These are phyloP conservation scores for Phymanthus crucifer DNA, from an alignment of 92 coral and sea anemone genomes.

Conservation along the genomic window DNA sequence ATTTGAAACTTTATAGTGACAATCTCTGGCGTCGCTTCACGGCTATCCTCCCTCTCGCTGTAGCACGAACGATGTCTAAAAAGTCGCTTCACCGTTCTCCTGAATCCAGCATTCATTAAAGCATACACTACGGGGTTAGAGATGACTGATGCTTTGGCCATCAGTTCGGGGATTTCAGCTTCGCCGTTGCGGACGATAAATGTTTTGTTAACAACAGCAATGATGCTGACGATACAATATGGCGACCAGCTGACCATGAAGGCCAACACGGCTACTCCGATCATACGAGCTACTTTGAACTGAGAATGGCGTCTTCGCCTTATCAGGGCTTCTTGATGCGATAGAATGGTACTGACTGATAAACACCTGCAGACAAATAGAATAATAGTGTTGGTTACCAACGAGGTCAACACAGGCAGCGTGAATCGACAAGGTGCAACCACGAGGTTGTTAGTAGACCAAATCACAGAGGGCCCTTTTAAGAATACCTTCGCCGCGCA, in stretches of 20 bases:
- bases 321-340: conserved; percentile 10
- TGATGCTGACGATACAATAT: conserved; percentile 8
- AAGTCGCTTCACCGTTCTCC: neutral
- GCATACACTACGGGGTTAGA: conserved; percentile 14
- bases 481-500: no score
- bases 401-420: no score
- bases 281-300: conserved; percentile 61
- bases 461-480: no score
- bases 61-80: neutral
- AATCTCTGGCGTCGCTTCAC: neutral
- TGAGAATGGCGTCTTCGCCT: conserved; percentile 40
- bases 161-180: conserved; percentile 19
- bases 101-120: no score
- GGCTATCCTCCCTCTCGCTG: neutral
- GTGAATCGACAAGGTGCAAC: no score
- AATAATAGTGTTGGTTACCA: no score
- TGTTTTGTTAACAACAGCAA: conserved; percentile 5
- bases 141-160: conserved; percentile 30
- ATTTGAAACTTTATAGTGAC: no score
- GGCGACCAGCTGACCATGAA: conserved; percentile 21
- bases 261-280: conserved; percentile 24
- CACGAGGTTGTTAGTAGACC: no score
- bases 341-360: neutral
- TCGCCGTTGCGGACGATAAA: neutral
- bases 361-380: neutral